These are phyloP conservation scores for Pinna nobilis DNA, from an alignment of 1,140 invertebrate genomes.

Conservation along the genomic window DNA sequence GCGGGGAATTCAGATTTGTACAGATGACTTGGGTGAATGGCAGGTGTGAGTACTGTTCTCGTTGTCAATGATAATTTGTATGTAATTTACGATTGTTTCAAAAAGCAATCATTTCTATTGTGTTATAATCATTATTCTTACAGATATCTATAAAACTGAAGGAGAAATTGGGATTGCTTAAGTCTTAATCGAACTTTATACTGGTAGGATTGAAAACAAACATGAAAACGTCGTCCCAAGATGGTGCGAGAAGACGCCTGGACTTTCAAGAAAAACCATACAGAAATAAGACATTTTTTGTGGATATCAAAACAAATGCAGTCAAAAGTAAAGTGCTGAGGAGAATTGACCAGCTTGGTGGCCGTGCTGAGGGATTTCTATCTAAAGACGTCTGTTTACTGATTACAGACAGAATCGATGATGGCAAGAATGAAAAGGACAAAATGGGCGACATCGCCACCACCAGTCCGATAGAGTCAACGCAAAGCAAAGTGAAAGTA, in stretches of 20 bases:
- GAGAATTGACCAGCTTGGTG: constrained; percentile 47
- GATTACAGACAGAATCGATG: constrained; percentile 47
- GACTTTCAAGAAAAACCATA: constrained; percentile 45
- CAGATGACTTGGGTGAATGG: too few species aligned
- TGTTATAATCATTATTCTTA: too few species aligned
- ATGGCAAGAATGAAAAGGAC: constrained; percentile 13
- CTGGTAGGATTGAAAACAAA: too few species aligned
- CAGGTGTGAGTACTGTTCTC: too few species aligned
- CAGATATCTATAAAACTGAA: too few species aligned
- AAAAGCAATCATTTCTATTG: too few species aligned
- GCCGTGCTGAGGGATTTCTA: constrained; percentile 54
- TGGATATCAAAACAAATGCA: constrained; percentile 50
- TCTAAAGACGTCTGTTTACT: constrained; percentile 54
- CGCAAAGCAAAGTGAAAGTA: background rate
- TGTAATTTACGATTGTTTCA: too few species aligned
- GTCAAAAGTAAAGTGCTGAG: constrained; percentile 38
- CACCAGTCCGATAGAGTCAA: too few species aligned
- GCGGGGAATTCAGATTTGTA: too few species aligned
- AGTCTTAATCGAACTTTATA: too few species aligned
- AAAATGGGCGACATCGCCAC: background rate
- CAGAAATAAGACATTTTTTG: constrained; percentile 46
- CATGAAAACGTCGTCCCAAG: background rate
- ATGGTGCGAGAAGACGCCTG: constrained; percentile 43
- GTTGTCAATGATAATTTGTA: too few species aligned
- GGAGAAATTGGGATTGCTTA: too few species aligned